Percentiles rank a stretch among this genome's conserved stretches.
Conservation (phyloP, 1,140 invertebrate genomes). For the Eurosta solidaginis region DNA sequence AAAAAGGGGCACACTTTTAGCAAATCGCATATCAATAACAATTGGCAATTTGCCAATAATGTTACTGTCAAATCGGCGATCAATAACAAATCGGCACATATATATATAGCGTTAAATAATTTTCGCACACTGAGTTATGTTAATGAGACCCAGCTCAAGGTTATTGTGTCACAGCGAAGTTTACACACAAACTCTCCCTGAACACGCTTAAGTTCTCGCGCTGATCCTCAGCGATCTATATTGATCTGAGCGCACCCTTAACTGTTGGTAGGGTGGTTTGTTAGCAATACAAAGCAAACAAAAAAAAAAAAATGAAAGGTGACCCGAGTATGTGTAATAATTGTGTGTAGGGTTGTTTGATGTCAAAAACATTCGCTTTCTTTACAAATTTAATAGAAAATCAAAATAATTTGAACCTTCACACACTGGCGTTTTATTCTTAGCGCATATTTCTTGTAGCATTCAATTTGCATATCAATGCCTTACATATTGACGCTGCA, state of each 20-base stretch:
- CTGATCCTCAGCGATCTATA: background rate
- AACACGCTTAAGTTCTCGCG: background rate
- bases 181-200: background rate
- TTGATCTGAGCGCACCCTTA: background rate
- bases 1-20: constrained; percentile 1
- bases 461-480: constrained; percentile 8
- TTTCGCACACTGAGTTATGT: background rate
- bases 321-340: too few species aligned
- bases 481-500: background rate
- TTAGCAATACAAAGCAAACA: background rate
- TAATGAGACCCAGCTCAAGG: background rate
- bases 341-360: background rate
- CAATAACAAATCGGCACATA: constrained; percentile 22
- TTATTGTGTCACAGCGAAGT: background rate
- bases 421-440: too few species aligned
- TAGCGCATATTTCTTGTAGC: constrained; percentile 7
- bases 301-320: background rate
- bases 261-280: too few species aligned
- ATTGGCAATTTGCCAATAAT: constrained; percentile 31
- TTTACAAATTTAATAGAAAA: background rate
- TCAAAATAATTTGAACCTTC: constrained; percentile 7
- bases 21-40: constrained; percentile 29
- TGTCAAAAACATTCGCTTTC: background rate
- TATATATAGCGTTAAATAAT: background rate
- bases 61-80: background rate